Base-by-base conservation (phyloP, 2,113 vertebrate genomes). In the Rhinopomastus cyanomelas region DNA sequence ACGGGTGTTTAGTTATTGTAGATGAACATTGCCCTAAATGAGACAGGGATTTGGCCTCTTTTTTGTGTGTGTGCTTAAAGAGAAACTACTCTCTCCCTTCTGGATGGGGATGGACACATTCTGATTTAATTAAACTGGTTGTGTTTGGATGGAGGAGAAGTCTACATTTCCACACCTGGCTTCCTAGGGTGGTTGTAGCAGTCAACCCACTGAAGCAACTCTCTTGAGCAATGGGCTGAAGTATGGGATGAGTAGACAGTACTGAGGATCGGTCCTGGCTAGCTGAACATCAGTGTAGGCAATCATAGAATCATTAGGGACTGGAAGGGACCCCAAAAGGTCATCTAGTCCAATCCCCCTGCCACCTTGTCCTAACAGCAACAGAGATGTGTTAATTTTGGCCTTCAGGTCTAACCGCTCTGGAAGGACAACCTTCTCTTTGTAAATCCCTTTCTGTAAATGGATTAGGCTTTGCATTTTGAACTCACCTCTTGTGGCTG, bases 21-120 rank as follows among this genome's bases (percentile, higher is more conserved):
- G 65, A 92, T 89, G 91, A 83, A 95, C 76, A 53, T 85, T 87
- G 64, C 81, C 37, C 81, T 80, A 85, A 91, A 87, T 44, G 73
- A 92, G 56, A 83, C 34, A 55, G 87, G 76, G 37, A 87, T 92
- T 88, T 93, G 36, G 44, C 56, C 60, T 52, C 8, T 21, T 30
- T 72, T 56, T 85, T 79, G 57, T 44, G 4, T 0, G 0, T 30
- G 69, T 82, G 20, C 85, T 91, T 89, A 88, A 91, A 85, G 82
- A 83, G 46, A 80, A 91, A 30, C 49, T 78, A 4, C 65, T 76
- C 48, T 65, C 60, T 85, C 11, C 42, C 62, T 79, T 75, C 46
- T 80, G 36, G 29, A 53, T 59, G 57, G 80, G 81, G 81, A 74
- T 62, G 77, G 74, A 89, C 73, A 26, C 83, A 39, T 77, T 90